Evolutionary conservation across 2,888 invertebrate species (phyloP), one percentile per base, ranked within the genome.

Genomic region (Hydroisotoma schaefferi): DNA sequence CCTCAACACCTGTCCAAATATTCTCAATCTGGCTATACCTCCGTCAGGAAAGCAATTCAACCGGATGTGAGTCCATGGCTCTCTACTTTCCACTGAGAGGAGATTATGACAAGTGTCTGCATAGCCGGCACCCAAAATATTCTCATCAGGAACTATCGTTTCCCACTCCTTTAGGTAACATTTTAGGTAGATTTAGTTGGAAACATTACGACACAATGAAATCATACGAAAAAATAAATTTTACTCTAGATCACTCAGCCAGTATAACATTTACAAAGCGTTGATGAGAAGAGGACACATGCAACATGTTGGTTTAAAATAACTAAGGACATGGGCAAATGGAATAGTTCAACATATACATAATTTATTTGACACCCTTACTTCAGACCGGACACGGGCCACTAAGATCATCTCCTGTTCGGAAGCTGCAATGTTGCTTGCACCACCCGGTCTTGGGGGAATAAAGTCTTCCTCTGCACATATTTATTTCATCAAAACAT

Each of bases 41-140:
- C 85, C 85, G 68, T 85, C 85, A 0, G 85, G 85, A 72, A 78
- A 84, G 15, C 84, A 81, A 71, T 85, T 85, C 4, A 85, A 75
- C 3, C 84, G 78, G 4, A 85, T 75, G 69, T 84, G 83, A 0
- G 83, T 84, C 77, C 79, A 84, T 0, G 77, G 75, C 53, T 81
- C 79, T 47, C 80, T 79, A 56, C 78, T 80, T 0, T 80, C 69
- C 1, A 82, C 78, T 78, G 80, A 78, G 71, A 83, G 81, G 70
- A 78, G 83, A 74, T 83, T 83, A 67, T 80, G 79, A 65, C 83
- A 79, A 0, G 82, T 83, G n/a, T 81, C 81, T 57, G 80, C 78
- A 73, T 81, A 81, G 12, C 84, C 85, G 0, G 84, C 78, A 55
- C 77, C 75, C 15, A 85, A 76, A 27, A 77, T 75, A 8, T 81